Percentiles rank a stretch among this genome's conserved stretches.
Evolutionary conservation across 2,797 vertebrate species (phyloP).

Genomic region (Phoebastria nigripes): DNA sequence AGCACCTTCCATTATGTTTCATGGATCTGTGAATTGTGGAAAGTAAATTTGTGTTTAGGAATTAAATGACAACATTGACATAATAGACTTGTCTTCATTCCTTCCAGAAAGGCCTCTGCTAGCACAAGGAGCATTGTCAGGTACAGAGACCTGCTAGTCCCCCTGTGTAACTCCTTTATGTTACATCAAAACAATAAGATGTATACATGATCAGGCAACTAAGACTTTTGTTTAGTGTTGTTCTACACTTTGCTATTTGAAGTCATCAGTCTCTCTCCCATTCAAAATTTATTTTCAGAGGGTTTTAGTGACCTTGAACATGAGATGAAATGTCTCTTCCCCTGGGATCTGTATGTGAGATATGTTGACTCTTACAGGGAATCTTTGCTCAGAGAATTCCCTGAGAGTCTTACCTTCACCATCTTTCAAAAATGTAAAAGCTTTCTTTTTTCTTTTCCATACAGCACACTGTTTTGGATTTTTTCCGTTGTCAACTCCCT

Average conservation of each 20-base stretch:
- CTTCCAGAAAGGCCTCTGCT: background rate
- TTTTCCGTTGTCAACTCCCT: background rate
- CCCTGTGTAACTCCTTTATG: background rate
- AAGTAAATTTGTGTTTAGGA: background rate
- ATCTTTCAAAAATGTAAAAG: constrained; percentile 7
- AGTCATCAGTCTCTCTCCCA: background rate
- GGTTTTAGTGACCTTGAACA: constrained; percentile 56
- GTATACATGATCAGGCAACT: background rate
- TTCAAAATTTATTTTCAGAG: constrained; percentile 55
- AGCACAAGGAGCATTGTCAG: background rate
- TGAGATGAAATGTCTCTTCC: constrained; percentile 30
- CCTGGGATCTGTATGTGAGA: constrained; percentile 15
- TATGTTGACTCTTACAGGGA: constrained; percentile 40
- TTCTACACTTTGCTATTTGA: background rate
- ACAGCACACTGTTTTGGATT: background rate
- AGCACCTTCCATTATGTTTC: background rate
- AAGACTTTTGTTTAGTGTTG: background rate
- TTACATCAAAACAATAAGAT: background rate
- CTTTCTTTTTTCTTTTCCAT: background rate
- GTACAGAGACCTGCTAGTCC: background rate
- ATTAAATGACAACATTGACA: background rate
- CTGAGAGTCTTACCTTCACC: constrained; percentile 31
- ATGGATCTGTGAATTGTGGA: background rate
- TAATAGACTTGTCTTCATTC: background rate
- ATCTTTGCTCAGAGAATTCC: constrained; percentile 11